These are phyloP conservation scores for Jordanella pulchra DNA, from an alignment of 2,797 vertebrate species.

Conservation along the genomic window DNA sequence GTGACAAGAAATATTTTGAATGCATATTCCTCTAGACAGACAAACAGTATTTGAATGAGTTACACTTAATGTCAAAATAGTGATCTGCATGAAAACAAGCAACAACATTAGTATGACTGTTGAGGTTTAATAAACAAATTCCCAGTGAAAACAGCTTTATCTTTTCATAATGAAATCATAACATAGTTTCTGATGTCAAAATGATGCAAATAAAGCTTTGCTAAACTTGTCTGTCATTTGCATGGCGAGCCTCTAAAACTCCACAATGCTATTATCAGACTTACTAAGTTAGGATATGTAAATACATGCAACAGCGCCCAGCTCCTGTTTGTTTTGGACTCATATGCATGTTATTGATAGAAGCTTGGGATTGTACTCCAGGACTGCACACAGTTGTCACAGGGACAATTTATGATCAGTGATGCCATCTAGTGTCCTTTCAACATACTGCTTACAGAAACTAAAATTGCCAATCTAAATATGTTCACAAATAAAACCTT, in stretches of 20 bases:
- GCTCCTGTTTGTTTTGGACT: slow-evolving; percentile 55
- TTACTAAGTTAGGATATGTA: slow-evolving; percentile 47
- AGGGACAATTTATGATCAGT: slow-evolving; percentile 29
- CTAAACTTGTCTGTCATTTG: slow-evolving; percentile 56
- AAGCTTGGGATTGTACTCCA: neutral
- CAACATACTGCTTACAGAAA: neutral
- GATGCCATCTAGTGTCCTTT: slow-evolving; percentile 56
- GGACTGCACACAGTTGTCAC: neutral
- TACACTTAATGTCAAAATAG: slow-evolving; percentile 55
- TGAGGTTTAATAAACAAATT: slow-evolving; percentile 36
- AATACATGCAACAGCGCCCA: slow-evolving; percentile 39
- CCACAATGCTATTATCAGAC: slow-evolving; percentile 45
- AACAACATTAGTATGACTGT: neutral
- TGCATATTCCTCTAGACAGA: neutral
- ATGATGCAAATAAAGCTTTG: slow-evolving; percentile 66
- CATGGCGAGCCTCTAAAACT: slow-evolving; percentile 45
- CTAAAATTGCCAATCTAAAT: neutral
- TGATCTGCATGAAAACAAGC: slow-evolving; percentile 8
- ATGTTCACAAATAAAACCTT: neutral
- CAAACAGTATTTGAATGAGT: slow-evolving; percentile 26
- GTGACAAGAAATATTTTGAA: neutral
- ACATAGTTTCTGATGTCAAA: slow-evolving; percentile 64
- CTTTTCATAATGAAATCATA: slow-evolving; percentile 58
- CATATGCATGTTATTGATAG: slow-evolving; percentile 31
- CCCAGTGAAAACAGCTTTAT: slow-evolving; percentile 50